Percentiles rank a stretch among this genome's conserved stretches.
phyloP scores from a whole-genome alignment of 2,888 invertebrate genomes.

The Dryococelus australis region DNA sequence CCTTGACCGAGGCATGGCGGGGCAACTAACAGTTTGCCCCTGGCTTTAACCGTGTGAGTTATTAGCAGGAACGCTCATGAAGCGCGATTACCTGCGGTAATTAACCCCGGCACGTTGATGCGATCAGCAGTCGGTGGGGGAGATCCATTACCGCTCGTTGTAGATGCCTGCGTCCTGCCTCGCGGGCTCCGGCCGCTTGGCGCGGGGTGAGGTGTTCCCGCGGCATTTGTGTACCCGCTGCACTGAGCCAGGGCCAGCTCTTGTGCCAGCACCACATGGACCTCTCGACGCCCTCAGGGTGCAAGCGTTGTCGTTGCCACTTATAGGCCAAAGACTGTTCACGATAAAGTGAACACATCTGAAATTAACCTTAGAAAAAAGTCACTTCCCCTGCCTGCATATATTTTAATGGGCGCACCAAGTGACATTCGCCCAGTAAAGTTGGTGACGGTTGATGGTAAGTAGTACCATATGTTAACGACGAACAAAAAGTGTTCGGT shows the following conservation, averaged over 20 bases:
- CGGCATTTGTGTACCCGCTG: background rate
- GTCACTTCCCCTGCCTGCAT: too few species aligned
- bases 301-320: too few species aligned
- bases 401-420: too few species aligned
- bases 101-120: slow-evolving; percentile 2
- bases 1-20: too few species aligned
- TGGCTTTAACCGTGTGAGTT: background rate
- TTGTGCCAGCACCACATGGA: background rate
- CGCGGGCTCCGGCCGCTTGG: background rate
- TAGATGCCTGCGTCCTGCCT: background rate
- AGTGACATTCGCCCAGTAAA: too few species aligned
- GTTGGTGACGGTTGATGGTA: too few species aligned
- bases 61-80: background rate
- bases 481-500: too few species aligned
- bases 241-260: background rate
- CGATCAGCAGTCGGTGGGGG: background rate
- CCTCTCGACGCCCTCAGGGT: too few species aligned
- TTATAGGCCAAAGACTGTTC: too few species aligned
- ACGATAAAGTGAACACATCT: too few species aligned
- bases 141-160: background rate
- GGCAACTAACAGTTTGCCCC: background rate
- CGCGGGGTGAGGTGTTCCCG: background rate
- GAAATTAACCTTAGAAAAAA: too few species aligned
- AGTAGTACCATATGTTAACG: too few species aligned
- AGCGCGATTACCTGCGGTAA: slow-evolving; percentile 5